Base-by-base conservation (phyloP, 1,140 invertebrate genomes). In the Varroa destructor region DNA sequence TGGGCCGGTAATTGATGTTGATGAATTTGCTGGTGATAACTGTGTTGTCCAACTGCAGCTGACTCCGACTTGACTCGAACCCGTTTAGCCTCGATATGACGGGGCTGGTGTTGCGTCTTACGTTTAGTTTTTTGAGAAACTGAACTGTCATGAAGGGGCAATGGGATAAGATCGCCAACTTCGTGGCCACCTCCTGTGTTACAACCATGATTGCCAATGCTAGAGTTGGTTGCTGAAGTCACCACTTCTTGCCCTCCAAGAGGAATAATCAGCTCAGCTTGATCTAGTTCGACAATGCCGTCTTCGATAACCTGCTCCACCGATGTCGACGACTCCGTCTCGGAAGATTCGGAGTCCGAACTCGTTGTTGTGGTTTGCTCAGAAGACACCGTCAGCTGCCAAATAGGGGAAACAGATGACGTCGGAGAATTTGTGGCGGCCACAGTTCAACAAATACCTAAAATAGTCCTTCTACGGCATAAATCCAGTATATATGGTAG, bases 221-320 rank as follows among this genome's bases (percentile, higher is more conserved):
- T 46, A 14, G 61, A 14, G 14, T 12, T 3, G 61, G 14, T 46
- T 3, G 5, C 61, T 37, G 40, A 40, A 37, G 46, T 67, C 40
- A 40, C 37, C 3, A 43, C 61, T 40, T 67, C 40, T 8, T 67
- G 61, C 12, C 40, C 61, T 12, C 12, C 61, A 37, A 40, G 46
- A n/a, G 61, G 61, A 8, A 67, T 67, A 37, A 67, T 67, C 10
- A 67, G 61, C 40, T 67, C 61, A 12, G 61, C 61, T 37, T 67
- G 61, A 67, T 67, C 61, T 12, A 67, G 61, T 14, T 67, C 61
- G 61, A 67, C 61, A 40, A 67, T 67, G 36, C 61, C 61, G 8
- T 67, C 61, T 40, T 67, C 61, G 37, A 67, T 67, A 14, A 67
- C 61, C 37, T 67, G 61, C 46, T 67, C 61, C 61, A 46, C 46